Percentiles rank a stretch among this genome's conserved stretches.
Conservation (phyloP, 2,113 vertebrate species). For the Tachuris rubrigastra region DNA sequence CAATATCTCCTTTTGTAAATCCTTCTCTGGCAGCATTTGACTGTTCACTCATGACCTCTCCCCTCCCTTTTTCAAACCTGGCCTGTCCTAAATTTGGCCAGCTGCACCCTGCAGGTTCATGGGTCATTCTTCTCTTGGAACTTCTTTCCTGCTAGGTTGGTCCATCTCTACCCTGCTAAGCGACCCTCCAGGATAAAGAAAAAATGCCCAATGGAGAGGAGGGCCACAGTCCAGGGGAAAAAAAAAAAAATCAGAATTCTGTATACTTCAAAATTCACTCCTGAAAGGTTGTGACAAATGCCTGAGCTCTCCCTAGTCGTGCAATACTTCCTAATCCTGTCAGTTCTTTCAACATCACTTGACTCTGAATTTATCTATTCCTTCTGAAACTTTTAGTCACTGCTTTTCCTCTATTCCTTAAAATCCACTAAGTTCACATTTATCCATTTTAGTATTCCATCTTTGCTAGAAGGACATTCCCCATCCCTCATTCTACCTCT, state of each 20-base stretch:
- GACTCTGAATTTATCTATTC: background rate
- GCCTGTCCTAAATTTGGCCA: background rate
- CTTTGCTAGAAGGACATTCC: background rate
- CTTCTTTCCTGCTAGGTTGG: background rate
- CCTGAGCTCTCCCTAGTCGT: background rate
- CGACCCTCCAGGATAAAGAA: background rate
- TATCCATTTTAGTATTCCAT: background rate
- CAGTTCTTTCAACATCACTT: background rate
- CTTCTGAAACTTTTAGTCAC: background rate
- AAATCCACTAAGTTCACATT: background rate
- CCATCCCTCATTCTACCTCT: background rate
- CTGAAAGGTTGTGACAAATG: background rate
- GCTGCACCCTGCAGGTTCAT: background rate
- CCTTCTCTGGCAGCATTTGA: background rate
- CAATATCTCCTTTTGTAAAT: background rate
- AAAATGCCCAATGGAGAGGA: background rate
- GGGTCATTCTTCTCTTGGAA: background rate
- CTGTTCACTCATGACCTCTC: background rate
- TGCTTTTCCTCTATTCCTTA: background rate
- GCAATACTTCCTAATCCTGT: background rate
- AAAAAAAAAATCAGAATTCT: background rate
- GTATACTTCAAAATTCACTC: background rate
- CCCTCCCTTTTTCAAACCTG: background rate
- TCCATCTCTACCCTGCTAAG: background rate
- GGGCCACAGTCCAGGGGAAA: background rate